Evolutionary conservation across 2,797 vertebrate species (phyloP), one percentile per base, ranked within the genome.

Genomic region (Mareca strepera): DNA sequence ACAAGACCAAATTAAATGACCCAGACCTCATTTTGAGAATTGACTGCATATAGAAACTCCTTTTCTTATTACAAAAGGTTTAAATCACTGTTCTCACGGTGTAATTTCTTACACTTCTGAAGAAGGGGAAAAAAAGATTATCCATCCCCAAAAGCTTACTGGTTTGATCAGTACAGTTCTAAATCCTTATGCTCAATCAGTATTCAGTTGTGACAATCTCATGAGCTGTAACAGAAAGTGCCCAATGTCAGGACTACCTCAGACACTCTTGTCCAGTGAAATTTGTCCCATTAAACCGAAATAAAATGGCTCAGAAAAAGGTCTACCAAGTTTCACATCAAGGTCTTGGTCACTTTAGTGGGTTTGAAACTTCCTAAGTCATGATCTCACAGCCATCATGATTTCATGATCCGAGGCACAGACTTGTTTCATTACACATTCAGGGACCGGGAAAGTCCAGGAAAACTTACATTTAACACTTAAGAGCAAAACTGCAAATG

Each of bases 401-500:
- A 50, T 50, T 48, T 48, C 23, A 48, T 25, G 23, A 25, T 48
- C 23, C 3, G 9, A 56, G 35, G 31, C 35, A 67, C 35, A 83
- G 39, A 53, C 35, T 41, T 74, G 20, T 88, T 94, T 81, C 74
- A 69, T 41, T 94, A 95, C 66, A 94, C 66, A 90, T 29, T 88
- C 69, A 90, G 72, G 78, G n/a, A 90, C 68, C 75, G 88, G 52
- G 59, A 84, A 79, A 82, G 37, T 60, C 75, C 48, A 50, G 23
- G 87, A 88, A 81, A 75, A 50, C 28, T 43, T 86, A 26, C 12
- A 11, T 53, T 90, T 68, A 81, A 72, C 9, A 12, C 11, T 63
- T 63, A 69, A 53, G 13, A 79, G 67, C 52, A 82, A 62, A 77
- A 79, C 6, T 69, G 33, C 56, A 72, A 46, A 48, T 17, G 12